A percentile compares a stretch with the other conserved stretches of the same genome.
Evolutionary conservation across 2,113 vertebrate species (phyloP).

Genomic region (Callionymus lyra): DNA sequence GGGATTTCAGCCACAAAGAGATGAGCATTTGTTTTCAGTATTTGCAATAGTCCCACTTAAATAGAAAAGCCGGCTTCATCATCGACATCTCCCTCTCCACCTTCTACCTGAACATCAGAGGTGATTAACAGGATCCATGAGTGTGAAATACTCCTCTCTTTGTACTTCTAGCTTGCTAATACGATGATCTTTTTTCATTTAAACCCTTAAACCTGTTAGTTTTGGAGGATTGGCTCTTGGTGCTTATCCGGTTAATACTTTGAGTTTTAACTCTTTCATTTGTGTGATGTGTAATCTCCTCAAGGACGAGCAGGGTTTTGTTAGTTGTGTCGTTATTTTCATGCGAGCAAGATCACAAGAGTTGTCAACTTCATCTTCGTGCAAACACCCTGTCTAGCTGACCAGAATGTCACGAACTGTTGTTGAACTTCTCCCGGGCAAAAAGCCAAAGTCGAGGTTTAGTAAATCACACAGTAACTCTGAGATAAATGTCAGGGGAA

Average conservation of each 20-base stretch:
- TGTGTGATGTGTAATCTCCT: slow-evolving; percentile 23
- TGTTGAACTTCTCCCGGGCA: slow-evolving; percentile 13
- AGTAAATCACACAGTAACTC: slow-evolving; percentile 6
- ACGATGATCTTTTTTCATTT: slow-evolving; percentile 62
- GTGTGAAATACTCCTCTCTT: slow-evolving; percentile 49
- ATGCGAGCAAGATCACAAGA: slow-evolving; percentile 4
- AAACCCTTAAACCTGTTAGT: slow-evolving; percentile 65
- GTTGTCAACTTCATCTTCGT: slow-evolving; percentile 4
- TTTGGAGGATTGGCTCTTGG: slow-evolving; percentile 63
- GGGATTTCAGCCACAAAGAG: slow-evolving; percentile 29
- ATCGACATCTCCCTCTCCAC: slow-evolving; percentile 10
- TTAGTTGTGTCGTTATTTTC: slow-evolving; percentile 1
- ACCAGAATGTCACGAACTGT: background rate
- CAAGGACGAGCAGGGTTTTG: slow-evolving; percentile 8
- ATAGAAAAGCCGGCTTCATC: slow-evolving; percentile 21
- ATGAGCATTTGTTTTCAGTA: slow-evolving; percentile 36
- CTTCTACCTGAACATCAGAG: slow-evolving; percentile 45
- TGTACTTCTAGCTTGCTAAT: slow-evolving; percentile 53
- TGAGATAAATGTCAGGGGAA: slow-evolving; percentile 8
- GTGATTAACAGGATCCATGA: slow-evolving; percentile 54
- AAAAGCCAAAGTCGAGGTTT: slow-evolving; percentile 4
- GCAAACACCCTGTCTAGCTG: background rate
- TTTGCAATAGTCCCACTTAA: slow-evolving; percentile 24
- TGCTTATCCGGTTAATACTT: slow-evolving; percentile 52
- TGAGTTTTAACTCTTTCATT: slow-evolving; percentile 43